A percentile compares a stretch with the other conserved stretches of the same genome.
Conservation (phyloP, 2,797 vertebrate genomes). For the Sarcophilus harrisii region DNA sequence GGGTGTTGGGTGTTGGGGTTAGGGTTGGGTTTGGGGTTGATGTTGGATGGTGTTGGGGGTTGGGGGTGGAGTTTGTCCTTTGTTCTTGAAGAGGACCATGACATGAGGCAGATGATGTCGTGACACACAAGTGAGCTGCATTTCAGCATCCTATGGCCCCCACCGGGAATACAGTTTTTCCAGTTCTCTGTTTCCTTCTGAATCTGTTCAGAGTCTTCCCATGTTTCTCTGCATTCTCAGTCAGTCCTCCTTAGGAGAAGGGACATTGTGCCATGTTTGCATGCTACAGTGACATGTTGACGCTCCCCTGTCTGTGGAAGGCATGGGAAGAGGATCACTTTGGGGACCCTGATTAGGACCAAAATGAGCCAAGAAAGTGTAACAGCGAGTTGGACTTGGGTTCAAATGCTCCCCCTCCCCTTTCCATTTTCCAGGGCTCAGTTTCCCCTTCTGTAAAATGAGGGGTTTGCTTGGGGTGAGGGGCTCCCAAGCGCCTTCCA, state of each 20-base stretch:
- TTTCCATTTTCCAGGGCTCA: background rate
- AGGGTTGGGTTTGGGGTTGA: no score
- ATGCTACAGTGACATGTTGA: background rate
- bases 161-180: background rate
- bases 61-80: no score
- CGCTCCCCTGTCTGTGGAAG: background rate
- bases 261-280: background rate
- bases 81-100: no score
- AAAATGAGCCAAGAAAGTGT: background rate
- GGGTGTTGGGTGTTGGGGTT: no score
- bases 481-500: background rate
- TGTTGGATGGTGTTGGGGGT: no score
- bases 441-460: background rate
- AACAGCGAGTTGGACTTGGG: background rate
- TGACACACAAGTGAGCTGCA: no score
- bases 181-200: background rate
- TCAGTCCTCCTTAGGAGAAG: background rate
- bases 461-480: background rate
- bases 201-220: background rate
- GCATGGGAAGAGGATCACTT: background rate
- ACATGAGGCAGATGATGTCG: no score
- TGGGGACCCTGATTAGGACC: background rate
- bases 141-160: no score
- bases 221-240: background rate
- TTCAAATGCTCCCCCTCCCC: background rate